Base-by-base conservation (phyloP, 2,113 vertebrate species). In the Dicentrarchus labrax region DNA sequence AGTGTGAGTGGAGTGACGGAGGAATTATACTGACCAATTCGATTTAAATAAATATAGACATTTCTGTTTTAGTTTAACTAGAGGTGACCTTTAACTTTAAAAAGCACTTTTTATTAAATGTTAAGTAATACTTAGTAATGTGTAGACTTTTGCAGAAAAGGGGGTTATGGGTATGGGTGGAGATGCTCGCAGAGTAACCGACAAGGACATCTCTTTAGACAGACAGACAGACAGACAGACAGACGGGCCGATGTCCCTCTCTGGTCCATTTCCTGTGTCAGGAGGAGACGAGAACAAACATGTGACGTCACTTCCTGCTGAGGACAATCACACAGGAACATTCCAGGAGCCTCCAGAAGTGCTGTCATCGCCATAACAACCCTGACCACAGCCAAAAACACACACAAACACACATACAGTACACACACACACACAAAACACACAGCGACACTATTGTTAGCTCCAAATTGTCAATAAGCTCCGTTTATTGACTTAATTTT, bases 261-360 rank as follows among this genome's bases (percentile, higher is more conserved):
- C 74, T 54, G 66, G 75, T 87, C 78, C 79, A 76, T 89, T 94
- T 95, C 95, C 94, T 91, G 90, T 93, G 77, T 92, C 72, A 70
- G 89, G 76, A 77, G 69, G 62, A 60, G 80, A 90, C 70, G 48
- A 80, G 68, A 80, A 94, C 94, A 95, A 94, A 93, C 93, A 84
- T 48, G 83, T 93, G 93, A 92, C 84, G 66, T 93, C 94, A 92
- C 90, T 90, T 95, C 94, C 94, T 92, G 74, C 78, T 43, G 70
- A 84, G 86, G 91, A 94, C 94, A 95, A 95, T 93, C 75, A 72
- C 82, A 88, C 91, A 93, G 92, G 91, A 94, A 93, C 39, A 57
- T 68, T 57, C 79, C 51, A 68, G 86, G 84, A 92, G 82, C 76
- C 85, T 84, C 77, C 68, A 87, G 80, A 88, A 80, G 80, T 71